A percentile compares a stretch with the other conserved stretches of the same genome.
Conservation (phyloP, 1,140 invertebrate genomes). For the Zelostemma sp. region DNA sequence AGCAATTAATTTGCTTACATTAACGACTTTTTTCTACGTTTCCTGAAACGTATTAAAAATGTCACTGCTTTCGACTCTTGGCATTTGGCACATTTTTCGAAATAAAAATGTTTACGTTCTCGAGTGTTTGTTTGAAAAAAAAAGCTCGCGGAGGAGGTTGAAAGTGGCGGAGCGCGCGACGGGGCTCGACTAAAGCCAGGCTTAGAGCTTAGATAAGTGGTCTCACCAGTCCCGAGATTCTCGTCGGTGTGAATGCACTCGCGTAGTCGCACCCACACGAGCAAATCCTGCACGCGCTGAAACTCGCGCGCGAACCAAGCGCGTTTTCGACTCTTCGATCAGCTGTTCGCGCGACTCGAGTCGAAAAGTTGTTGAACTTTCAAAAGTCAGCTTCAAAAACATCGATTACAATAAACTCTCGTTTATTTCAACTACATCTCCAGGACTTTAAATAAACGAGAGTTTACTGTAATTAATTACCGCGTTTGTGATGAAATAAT, state of each 20-base stretch:
- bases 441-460: too few species aligned
- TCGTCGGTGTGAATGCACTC: neutral
- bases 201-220: constrained; percentile 13
- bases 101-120: neutral
- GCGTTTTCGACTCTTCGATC: neutral
- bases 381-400: too few species aligned
- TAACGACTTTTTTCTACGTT: neutral
- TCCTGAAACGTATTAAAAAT: too few species aligned
- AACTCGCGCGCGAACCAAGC: neutral
- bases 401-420: too few species aligned
- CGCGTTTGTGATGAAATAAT: too few species aligned
- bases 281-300: neutral
- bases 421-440: too few species aligned
- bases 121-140: constrained; percentile 3
- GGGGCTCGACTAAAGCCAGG: constrained; percentile 55
- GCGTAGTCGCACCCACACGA: neutral
- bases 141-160: constrained; percentile 15
- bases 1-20: too few species aligned
- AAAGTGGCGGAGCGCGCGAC: constrained; percentile 51
- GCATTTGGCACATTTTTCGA: constrained; percentile 4
- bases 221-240: neutral
- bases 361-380: too few species aligned
- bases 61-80: too few species aligned
- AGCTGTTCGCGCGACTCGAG: too few species aligned
- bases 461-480: too few species aligned